Percentiles rank a stretch among this genome's conserved stretches.
Evolutionary conservation across 2,797 vertebrate genomes (phyloP).

Genomic region (Gambelia wislizenii): DNA sequence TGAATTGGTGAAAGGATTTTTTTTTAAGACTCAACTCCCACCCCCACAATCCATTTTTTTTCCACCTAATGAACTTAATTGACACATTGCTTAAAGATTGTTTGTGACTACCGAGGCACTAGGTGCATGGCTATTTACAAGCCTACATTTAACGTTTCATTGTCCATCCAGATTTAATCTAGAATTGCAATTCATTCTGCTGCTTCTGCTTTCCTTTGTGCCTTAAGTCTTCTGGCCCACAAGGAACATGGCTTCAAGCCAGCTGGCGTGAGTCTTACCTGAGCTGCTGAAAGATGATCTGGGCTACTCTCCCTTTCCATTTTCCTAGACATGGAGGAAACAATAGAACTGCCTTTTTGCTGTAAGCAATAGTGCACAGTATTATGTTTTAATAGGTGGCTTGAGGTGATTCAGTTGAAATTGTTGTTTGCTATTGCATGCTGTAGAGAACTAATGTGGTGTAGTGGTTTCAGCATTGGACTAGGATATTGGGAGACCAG

Average conservation of each 20-base stretch:
- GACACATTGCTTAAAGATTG: neutral
- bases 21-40: neutral
- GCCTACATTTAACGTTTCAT: neutral
- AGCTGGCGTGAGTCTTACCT: slow-evolving; percentile 3
- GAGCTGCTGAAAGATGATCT: slow-evolving; percentile 22
- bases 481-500: too few species aligned
- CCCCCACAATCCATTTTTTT: neutral
- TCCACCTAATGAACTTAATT: too few species aligned
- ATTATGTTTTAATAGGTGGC: neutral
- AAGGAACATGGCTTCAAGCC: slow-evolving; percentile 6
- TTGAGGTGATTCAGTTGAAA: neutral
- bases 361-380: neutral
- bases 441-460: too few species aligned
- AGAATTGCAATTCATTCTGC: neutral
- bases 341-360: neutral
- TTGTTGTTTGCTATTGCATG: neutral
- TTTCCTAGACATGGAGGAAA: neutral
- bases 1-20: too few species aligned
- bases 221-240: neutral
- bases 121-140: neutral
- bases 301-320: neutral
- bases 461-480: too few species aligned
- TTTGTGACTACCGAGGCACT: neutral
- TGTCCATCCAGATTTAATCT: slow-evolving; percentile 1
- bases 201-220: slow-evolving; percentile 1